These are phyloP conservation scores for Hydra vulgaris DNA, from an alignment of 30 jellyfish, hydroid and myxozoan species.

Conservation along the genomic window DNA sequence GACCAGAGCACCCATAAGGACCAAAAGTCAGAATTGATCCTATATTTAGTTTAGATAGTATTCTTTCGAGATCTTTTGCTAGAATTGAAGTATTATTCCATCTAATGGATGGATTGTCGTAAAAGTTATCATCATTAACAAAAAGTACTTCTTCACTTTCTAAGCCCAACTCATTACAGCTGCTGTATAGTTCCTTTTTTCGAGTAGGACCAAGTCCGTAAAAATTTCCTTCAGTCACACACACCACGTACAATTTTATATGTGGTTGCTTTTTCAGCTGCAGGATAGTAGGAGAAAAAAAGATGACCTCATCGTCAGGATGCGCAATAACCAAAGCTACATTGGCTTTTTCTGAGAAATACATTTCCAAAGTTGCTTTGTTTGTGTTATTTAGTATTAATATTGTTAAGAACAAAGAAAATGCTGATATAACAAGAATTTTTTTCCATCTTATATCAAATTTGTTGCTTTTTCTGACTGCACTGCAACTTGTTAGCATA, in stretches of 20 bases:
- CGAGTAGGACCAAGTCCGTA: conserved; percentile 45
- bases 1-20: conserved; percentile 56
- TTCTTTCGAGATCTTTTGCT: not conserved
- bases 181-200: conserved; percentile 28
- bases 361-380: not conserved
- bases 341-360: not conserved
- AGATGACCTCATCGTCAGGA: conserved; percentile 88
- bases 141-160: conserved; percentile 10
- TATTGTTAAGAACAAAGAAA: not conserved
- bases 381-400: not conserved
- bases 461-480: not conserved
- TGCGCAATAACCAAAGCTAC: conserved; percentile 55
- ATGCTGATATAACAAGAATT: not conserved
- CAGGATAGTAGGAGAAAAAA: conserved; percentile 52
- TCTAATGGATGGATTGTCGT: conserved; percentile 35
- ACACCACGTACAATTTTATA: conserved; percentile 25
- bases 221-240: conserved; percentile 49
- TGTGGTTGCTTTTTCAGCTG: not conserved
- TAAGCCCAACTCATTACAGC: conserved; percentile 40
- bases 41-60: not conserved
- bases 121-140: conserved; percentile 30
- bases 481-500: not conserved
- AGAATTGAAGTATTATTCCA: conserved; percentile 39
- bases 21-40: conserved; percentile 38
- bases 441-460: not conserved